Percentiles rank a stretch among this genome's conserved stretches.
These are phyloP conservation scores for Conopomorpha cramerella DNA, from an alignment of 1,140 invertebrate genomes.

Conservation along the genomic window DNA sequence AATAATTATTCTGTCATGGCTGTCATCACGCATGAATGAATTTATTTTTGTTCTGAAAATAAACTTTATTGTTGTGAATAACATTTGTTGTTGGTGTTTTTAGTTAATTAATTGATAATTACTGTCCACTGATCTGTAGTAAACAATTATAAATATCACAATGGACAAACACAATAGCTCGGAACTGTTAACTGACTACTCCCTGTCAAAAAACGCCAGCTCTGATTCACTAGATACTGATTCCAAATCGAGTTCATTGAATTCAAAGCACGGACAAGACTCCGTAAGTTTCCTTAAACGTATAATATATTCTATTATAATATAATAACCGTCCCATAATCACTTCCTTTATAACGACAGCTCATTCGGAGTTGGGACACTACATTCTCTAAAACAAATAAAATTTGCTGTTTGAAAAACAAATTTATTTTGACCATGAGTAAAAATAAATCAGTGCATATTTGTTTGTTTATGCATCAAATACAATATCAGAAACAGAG, in stretches of 20 bases:
- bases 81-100: no score
- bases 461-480: constrained; percentile 42
- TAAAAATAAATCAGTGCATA: constrained; percentile 26
- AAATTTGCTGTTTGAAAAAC: background rate
- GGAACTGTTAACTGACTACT: constrained; percentile 54
- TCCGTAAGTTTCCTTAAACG: constrained; percentile 68
- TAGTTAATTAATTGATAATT: no score
- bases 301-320: constrained; percentile 56
- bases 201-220: constrained; percentile 66
- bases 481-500: constrained; percentile 25
- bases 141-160: no score
- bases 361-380: no score
- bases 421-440: constrained; percentile 18
- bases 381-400: no score
- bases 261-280: constrained; percentile 79
- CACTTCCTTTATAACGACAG: no score
- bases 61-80: no score
- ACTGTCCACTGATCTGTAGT: no score
- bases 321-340: constrained; percentile 25
- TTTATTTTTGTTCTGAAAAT: no score
- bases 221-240: constrained; percentile 80
- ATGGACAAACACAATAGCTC: constrained; percentile 59
- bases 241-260: constrained; percentile 79
- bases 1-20: no score
- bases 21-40: no score